phyloP scores from a whole-genome alignment of 2,888 invertebrate species.

The Muscina levida region DNA sequence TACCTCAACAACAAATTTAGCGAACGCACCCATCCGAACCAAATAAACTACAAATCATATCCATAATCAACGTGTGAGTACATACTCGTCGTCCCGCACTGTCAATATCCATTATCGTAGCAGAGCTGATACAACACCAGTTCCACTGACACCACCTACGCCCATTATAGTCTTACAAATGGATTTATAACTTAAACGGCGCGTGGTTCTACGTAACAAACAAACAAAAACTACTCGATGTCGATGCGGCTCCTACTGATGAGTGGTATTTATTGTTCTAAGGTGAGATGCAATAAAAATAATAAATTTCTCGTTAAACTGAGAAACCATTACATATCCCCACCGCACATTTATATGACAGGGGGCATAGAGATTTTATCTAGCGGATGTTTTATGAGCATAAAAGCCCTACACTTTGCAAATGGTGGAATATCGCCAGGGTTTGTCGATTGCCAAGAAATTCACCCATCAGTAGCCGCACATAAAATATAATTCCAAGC shows the following conservation, averaged over 20 bases:
- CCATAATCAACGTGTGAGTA: background rate
- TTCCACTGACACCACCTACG: constrained; percentile 23
- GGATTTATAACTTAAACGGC: constrained; percentile 40
- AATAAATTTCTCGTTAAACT: constrained; percentile 10
- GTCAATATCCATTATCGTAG: constrained; percentile 9
- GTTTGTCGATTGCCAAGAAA: too few relatives aligned
- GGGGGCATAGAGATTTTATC: background rate
- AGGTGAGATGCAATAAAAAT: background rate
- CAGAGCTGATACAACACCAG: background rate
- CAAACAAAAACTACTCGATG: constrained; percentile 7
- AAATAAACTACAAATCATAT: constrained; percentile 29
- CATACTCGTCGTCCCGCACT: background rate
- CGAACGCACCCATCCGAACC: constrained; percentile 24
- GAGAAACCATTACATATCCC: constrained; percentile 2
- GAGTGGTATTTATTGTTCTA: background rate
- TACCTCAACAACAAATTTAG: constrained; percentile 3
- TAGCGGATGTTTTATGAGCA: background rate
- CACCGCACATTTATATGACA: background rate
- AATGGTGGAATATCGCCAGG: too few relatives aligned
- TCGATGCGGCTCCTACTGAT: constrained; percentile 5
- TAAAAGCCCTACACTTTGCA: too few relatives aligned
- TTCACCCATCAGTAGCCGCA: too few relatives aligned
- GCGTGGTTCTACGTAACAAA: constrained; percentile 2
- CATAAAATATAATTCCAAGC: too few relatives aligned
- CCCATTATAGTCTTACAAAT: constrained; percentile 37